These are phyloP conservation scores for Lasioglossum leucozonium DNA, from an alignment of 2,888 invertebrate species.

Conservation along the genomic window DNA sequence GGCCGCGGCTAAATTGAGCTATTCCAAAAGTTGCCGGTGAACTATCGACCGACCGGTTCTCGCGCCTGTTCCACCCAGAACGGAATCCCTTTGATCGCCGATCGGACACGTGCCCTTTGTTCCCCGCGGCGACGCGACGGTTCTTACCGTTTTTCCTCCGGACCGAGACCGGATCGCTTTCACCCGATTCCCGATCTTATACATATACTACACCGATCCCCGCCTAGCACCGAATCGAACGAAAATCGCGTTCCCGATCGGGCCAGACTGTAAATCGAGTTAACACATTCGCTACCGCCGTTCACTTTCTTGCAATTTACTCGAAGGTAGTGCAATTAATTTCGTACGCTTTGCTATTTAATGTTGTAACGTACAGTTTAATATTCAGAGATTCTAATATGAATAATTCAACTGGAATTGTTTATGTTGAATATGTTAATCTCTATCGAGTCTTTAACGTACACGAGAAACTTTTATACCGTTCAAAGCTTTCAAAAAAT, in stretches of 20 bases:
- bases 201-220: too few species aligned
- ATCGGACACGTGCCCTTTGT: slow-evolving; percentile 32
- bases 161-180: slow-evolving; percentile 1
- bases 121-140: background rate
- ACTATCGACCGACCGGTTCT: slow-evolving; percentile 30
- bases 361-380: too few species aligned
- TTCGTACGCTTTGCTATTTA: too few species aligned
- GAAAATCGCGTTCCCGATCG: background rate
- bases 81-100: slow-evolving; percentile 39
- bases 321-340: too few species aligned
- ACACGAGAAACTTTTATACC: too few species aligned
- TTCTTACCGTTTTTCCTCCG: slow-evolving; percentile 11
- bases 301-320: too few species aligned
- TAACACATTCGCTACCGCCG: background rate
- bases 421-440: too few species aligned
- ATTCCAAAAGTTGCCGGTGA: slow-evolving; percentile 41
- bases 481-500: too few species aligned
- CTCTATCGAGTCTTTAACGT: too few species aligned
- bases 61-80: background rate
- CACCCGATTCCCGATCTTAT: background rate
- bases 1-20: slow-evolving; percentile 41
- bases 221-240: background rate
- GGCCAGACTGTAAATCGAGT: background rate
- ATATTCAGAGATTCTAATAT: too few species aligned
- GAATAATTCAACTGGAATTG: too few species aligned